Evolutionary conservation across 1,140 invertebrate genomes (phyloP).

Genomic region (Hydropsyche tenuis): DNA sequence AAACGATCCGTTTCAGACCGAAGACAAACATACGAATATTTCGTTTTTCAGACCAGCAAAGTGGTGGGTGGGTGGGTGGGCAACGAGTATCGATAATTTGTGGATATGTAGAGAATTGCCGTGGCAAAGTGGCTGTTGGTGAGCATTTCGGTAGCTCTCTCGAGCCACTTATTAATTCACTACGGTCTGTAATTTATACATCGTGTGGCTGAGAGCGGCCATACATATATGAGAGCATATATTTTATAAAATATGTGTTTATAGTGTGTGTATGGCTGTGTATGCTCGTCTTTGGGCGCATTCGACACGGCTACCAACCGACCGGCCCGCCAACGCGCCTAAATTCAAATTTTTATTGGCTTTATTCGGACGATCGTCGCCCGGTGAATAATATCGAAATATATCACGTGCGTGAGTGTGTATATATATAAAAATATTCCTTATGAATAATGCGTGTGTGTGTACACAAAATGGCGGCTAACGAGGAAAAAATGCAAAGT

Average conservation of each 20-base stretch:
- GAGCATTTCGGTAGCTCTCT: constrained; percentile 39
- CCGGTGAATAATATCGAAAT: not conserved
- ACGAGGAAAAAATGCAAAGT: constrained; percentile 20
- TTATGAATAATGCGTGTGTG: not conserved
- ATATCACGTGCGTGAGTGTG: not conserved
- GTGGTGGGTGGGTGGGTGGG: too few relatives aligned
- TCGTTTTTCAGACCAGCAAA: not conserved
- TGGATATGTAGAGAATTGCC: constrained; percentile 22
- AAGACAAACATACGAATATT: not conserved
- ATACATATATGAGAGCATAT: not conserved
- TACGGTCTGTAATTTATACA: constrained; percentile 41
- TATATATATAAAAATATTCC: too few relatives aligned
- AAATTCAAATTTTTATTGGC: too few relatives aligned
- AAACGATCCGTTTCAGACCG: not conserved
- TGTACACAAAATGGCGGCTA: constrained; percentile 20
- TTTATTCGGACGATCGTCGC: not conserved
- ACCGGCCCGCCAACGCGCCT: not conserved
- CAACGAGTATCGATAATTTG: constrained; percentile 9
- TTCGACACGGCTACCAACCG: constrained; percentile 35
- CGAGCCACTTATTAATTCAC: constrained; percentile 39
- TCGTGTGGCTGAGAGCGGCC: constrained; percentile 18
- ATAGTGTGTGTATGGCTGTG: not conserved
- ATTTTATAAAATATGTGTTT: not conserved
- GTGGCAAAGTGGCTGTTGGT: constrained; percentile 23
- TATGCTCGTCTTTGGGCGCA: not conserved